Conservation (phyloP, 2,888 invertebrate species). For the Heliconius aoede region DNA sequence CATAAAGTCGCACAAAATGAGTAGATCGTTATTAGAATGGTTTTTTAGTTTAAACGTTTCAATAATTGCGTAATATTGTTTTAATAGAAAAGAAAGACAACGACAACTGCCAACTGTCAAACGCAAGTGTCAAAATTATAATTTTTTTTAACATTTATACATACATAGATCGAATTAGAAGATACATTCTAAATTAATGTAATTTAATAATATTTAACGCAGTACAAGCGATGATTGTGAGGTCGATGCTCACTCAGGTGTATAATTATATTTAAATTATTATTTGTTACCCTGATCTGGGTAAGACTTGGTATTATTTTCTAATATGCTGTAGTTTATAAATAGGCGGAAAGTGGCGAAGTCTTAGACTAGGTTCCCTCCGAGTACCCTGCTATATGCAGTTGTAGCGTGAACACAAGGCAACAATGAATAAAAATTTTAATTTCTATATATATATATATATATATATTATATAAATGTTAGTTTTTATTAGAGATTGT, state of each 20-base stretch:
- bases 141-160: conserved; percentile 25
- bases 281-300: not conserved
- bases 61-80: conserved; percentile 23
- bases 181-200: conserved; percentile 28
- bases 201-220: conserved; percentile 17
- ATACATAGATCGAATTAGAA: conserved; percentile 24
- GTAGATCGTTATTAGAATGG: conserved; percentile 56
- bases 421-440: not conserved
- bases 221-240: not conserved
- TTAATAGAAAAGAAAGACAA: conserved; percentile 20
- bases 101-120: conserved; percentile 43
- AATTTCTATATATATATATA: not conserved
- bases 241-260: not conserved
- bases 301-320: not conserved
- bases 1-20: conserved; percentile 77
- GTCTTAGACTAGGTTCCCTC: not conserved
- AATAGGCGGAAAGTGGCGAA: not conserved
- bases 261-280: not conserved
- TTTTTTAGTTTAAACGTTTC: conserved; percentile 6
- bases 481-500: conserved; percentile 37
- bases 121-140: conserved; percentile 39
- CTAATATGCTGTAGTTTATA: not conserved
- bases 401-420: not conserved
- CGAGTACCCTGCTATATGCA: not conserved
- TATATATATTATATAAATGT: conserved; percentile 23